Evolutionary conservation across 2,113 vertebrate genomes (phyloP), one percentile per base, ranked within the genome.

Genomic region (Epinephelus fuscoguttatus): DNA sequence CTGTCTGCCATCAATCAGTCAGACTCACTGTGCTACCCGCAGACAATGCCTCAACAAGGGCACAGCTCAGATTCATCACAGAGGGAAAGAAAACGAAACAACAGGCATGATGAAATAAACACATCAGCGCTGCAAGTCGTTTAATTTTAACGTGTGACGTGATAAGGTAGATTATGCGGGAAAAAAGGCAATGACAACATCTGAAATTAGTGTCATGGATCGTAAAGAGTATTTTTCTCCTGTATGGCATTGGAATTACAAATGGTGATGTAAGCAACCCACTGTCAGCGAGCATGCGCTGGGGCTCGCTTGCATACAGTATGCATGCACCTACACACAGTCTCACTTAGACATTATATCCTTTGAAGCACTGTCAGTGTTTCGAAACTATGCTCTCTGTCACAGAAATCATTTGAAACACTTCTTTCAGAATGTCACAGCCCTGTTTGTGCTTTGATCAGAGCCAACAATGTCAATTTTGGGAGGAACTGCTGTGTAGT

Each of bases 381-480:
- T 94, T 94, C 83, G 40, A 94, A 93, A 92, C 88, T 74, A 82
- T 78, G 86, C 90, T 87, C 87, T 94, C 92, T 91, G 94, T 94
- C 94, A 94, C 90, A 91, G 90, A 93, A 94, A 93, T 94, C 91
- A 92, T 89, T 84, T 90, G 92, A 94, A 95, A 93, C 87, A 88
- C 90, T 85, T 92, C 92, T 95, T 93, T 93, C 86, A 88, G 91
- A 92, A 91, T 91, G 90, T 92, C 92, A 87, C 87, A 78, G 84
- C 90, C 71, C 81, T 91, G 90, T 95, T 94, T 93, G 86, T 85
- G 91, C 93, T 96, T 94, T 96, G 95, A 96, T 96, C 95, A 95
- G 91, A 95, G 92, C 70, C 88, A 93, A 92, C 91, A 92, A 93
- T 94, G 93, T 95, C 94, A 94, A 92, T 95, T 95, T 94, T 87